These are phyloP conservation scores for Drosophila pegasa DNA, from an alignment of 2,888 invertebrate species.

Conservation along the genomic window DNA sequence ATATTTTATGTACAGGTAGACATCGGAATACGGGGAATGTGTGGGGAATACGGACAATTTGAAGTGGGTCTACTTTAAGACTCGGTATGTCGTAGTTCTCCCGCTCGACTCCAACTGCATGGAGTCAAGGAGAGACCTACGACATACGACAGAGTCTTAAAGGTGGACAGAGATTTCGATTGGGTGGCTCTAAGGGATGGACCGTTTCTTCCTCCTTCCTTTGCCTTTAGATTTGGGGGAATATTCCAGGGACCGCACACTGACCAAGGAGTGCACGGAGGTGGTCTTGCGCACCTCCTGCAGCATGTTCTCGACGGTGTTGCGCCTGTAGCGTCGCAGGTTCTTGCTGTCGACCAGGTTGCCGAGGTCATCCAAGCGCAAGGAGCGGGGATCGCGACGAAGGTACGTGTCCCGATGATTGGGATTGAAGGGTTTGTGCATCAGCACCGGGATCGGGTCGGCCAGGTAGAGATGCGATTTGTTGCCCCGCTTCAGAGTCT, in stretches of 20 bases:
- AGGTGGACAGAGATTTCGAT: neutral
- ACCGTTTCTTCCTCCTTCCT: too few relatives aligned
- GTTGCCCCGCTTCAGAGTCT: too few relatives aligned
- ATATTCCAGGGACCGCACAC: too few relatives aligned
- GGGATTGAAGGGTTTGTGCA: conserved; percentile 1
- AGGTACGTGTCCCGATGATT: neutral
- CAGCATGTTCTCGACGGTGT: neutral
- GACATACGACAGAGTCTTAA: neutral
- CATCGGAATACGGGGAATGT: neutral
- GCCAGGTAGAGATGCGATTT: too few relatives aligned
- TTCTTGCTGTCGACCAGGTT: neutral
- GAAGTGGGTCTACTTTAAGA: neutral
- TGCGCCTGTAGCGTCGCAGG: neutral
- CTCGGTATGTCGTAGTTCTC: neutral
- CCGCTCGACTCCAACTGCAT: neutral
- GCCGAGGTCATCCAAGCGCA: neutral
- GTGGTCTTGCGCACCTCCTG: neutral
- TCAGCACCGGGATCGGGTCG: neutral
- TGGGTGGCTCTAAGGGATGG: too few relatives aligned
- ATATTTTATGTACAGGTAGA: neutral
- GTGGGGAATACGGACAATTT: neutral
- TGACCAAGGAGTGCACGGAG: neutral
- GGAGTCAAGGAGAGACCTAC: neutral
- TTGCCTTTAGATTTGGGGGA: too few relatives aligned
- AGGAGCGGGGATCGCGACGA: accelerated